Evolutionary conservation across 2,888 invertebrate species (phyloP), one percentile per base, ranked within the genome.

Genomic region (Taphrorychus bicolor): DNA sequence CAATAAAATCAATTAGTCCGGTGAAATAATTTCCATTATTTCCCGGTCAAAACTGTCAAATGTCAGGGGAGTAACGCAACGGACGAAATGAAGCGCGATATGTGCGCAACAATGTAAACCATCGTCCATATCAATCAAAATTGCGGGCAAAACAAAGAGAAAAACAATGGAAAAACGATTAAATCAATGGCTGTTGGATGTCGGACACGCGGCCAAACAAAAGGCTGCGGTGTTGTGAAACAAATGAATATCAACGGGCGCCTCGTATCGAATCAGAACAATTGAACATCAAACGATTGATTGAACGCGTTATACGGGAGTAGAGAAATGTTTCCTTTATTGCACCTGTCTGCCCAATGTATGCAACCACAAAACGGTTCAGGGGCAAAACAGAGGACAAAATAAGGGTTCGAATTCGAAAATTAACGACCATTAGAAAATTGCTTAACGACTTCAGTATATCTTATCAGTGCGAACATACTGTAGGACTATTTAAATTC

Each of bases 401-500:
- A 71, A 69, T 16, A 57, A 62, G 58, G 61, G 62, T 62, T 67
- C 67, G 67, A 67, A 67, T 52, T 66, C 42, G 66, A 61, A 61
- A 73, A 71, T 71, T 66, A 71, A 72, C 70, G 67, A 52, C 65
- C 70, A 61, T 68, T 71, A 59, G 71, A 71, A 71, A 71, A 69
- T 73, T 71, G 73, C 73, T 69, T 72, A 71, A 73, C 70, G 72
- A 73, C 73, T 66, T 41, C 70, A 62, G 59, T 73, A 73, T 73
- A 71, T 73, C 71, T 73, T 70, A 58, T 66, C 66, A 68, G 67
- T 57, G 62, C 60, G 62, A 71, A 71, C 73, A 70, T 70, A 69
- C 69, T 71, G 70, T 61, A 70, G 71, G 69, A 70, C 71, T 72
- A 70, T 72, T 73, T 73, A 73, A 72, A 72, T 72, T 72, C 72